Evolutionary conservation across 2,888 invertebrate genomes (phyloP), one percentile per base, ranked within the genome.

Genomic region (Athrips mouffetella): DNA sequence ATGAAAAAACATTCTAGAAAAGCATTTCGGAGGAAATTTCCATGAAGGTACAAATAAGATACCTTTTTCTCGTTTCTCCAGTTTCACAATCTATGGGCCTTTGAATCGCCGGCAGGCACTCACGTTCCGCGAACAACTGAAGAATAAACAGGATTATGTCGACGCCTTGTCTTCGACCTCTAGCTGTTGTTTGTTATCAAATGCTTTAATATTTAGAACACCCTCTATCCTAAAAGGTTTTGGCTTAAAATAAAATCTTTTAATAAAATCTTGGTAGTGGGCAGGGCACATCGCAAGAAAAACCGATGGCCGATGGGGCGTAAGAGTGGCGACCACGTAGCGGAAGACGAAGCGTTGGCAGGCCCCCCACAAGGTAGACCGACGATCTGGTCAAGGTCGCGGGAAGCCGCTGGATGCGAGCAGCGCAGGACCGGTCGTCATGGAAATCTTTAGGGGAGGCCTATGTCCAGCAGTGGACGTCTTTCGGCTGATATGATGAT

Each of bases 71-170:
- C 46, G 2, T 13, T 5, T 50, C 47, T 51, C 7, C 4, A 5
- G 0, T n/a, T 44, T 10, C 41, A 10, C 53, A 31, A 51, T 57
- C 54, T 39, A 29, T 54, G 53, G 7, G 15, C 20, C 48, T 46
- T 39, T 48, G 51, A 58, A 66, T 50, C 58, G 69, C 71, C 67
- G 48, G 53, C 55, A 59, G 63, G 58, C 63, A 52, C 65, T 63
- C 71, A 71, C 70, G 73, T 67, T 50, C 53, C 62, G 51, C 59
- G 53, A 60, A 60, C 60, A 58, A 63, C 61, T 63, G 62, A 70
- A 66, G 66, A 63, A 69, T 63, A 73, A 73, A 73, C 71, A 65
- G 65, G 62, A 67, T 71, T 70, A 73, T 58, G 67, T 66, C 63
- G 55, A 56, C 67, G 57, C 60, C 65, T 62, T 62, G 62, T 60